Evolutionary conservation across 1,140 invertebrate genomes (phyloP).

Genomic region (Drosophila willistoni): DNA sequence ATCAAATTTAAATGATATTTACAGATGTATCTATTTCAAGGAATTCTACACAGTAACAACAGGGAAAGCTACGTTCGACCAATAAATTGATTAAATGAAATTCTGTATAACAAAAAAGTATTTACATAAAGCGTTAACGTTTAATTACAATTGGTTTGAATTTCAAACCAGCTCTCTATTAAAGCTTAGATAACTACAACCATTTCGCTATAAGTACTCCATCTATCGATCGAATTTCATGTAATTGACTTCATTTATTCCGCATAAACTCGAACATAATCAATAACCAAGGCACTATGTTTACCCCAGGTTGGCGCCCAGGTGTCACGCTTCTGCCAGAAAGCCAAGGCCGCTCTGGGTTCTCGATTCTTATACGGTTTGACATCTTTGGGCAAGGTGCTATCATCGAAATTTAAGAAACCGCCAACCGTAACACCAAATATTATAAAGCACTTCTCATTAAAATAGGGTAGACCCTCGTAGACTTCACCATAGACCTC

Average conservation of each 20-base stretch:
- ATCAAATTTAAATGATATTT: no score
- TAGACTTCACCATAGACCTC: slow-evolving; percentile 69
- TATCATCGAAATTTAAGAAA: slow-evolving; percentile 67
- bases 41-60: no score
- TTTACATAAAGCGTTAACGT: no score
- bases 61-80: no score
- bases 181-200: background rate
- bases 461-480: slow-evolving; percentile 47
- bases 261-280: slow-evolving; percentile 65
- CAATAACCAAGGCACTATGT: slow-evolving; percentile 54
- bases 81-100: no score
- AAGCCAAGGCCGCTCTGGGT: slow-evolving; percentile 56
- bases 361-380: slow-evolving; percentile 71
- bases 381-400: slow-evolving; percentile 42
- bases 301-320: slow-evolving; percentile 59
- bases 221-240: background rate
- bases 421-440: slow-evolving; percentile 77
- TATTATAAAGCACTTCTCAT: slow-evolving; percentile 69
- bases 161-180: background rate
- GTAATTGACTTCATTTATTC: slow-evolving; percentile 15
- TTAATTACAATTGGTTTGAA: no score
- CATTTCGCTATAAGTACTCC: background rate
- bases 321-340: slow-evolving; percentile 58
- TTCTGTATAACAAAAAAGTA: no score
- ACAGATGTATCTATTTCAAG: no score